These are phyloP conservation scores for Sceloporus undulatus DNA, from an alignment of 2,113 vertebrate species.

Conservation along the genomic window DNA sequence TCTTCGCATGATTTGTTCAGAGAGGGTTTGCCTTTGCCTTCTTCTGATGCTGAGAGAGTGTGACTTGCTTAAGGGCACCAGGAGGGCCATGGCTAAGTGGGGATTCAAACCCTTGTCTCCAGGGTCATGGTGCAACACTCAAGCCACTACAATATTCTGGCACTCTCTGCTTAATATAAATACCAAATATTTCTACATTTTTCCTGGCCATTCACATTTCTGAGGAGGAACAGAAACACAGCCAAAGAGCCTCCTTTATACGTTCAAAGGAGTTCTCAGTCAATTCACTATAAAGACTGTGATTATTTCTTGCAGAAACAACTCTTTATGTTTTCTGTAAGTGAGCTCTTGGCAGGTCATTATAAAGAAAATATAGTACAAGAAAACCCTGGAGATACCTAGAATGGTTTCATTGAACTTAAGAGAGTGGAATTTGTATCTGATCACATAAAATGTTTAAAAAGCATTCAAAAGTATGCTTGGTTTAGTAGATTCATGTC, in stretches of 20 bases:
- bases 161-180: too few relatives aligned
- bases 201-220: neutral
- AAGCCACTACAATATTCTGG: too few relatives aligned
- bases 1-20: too few relatives aligned
- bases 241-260: neutral
- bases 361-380: neutral
- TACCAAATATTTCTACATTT: neutral
- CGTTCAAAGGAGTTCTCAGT: neutral
- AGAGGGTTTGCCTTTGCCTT: too few relatives aligned
- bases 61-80: too few relatives aligned
- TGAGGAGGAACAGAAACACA: neutral
- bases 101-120: too few relatives aligned
- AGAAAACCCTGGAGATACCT: neutral
- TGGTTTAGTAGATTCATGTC: conserved; percentile 7
- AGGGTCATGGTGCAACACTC: too few relatives aligned
- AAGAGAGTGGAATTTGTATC: neutral
- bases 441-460: neutral
- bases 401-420: neutral
- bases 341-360: neutral
- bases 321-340: neutral
- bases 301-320: neutral
- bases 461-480: neutral
- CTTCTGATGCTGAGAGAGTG: too few relatives aligned
- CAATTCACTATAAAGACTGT: neutral
- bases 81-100: too few relatives aligned